Percentiles rank a stretch among this genome's conserved stretches.
These are phyloP conservation scores for Pectinophora gossypiella DNA, from an alignment of 1,140 invertebrate species.

Conservation along the genomic window DNA sequence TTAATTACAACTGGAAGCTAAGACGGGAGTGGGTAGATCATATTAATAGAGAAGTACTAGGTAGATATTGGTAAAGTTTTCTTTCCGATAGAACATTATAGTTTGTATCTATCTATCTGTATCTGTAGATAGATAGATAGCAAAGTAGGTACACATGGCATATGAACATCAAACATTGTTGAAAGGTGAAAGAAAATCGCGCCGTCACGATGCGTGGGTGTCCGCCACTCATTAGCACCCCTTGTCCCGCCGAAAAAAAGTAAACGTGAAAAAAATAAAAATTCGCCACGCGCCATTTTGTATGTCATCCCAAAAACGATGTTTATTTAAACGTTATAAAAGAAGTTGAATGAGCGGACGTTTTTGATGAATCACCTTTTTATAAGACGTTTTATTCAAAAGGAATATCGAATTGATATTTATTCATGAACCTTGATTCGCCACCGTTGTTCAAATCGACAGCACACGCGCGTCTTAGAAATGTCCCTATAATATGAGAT, in stretches of 20 bases:
- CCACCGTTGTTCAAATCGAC: constrained; percentile 59
- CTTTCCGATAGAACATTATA: too few species aligned
- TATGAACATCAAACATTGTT: background rate
- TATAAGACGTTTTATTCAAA: constrained; percentile 67
- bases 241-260: constrained; percentile 50
- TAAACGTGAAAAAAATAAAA: constrained; percentile 34
- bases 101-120: too few species aligned
- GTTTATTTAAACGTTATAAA: constrained; percentile 73
- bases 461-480: constrained; percentile 49
- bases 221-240: constrained; percentile 65
- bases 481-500: constrained; percentile 17
- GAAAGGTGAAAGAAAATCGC: background rate
- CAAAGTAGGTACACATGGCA: background rate
- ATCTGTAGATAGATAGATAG: background rate
- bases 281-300: constrained; percentile 63
- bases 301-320: constrained; percentile 62
- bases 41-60: too few species aligned
- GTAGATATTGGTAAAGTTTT: too few species aligned
- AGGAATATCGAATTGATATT: constrained; percentile 70
- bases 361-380: constrained; percentile 72
- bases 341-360: constrained; percentile 46
- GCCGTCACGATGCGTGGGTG: constrained; percentile 43
- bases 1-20: too few species aligned
- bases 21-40: too few species aligned
- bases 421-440: constrained; percentile 71